Evolutionary conservation across 1,140 invertebrate species (phyloP).

Genomic region (Mamestra configurata): DNA sequence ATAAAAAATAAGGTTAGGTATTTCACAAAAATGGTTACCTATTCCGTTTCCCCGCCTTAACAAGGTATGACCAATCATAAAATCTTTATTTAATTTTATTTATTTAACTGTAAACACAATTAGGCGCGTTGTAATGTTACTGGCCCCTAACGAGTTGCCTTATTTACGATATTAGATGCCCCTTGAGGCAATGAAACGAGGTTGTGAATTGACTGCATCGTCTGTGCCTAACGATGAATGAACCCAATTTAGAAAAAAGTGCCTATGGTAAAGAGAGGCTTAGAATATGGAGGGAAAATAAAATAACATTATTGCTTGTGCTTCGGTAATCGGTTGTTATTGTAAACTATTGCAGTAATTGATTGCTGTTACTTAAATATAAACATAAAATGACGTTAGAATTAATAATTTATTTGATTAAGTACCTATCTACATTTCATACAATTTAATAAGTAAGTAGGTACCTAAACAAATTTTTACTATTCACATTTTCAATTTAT

Average conservation of each 20-base stretch:
- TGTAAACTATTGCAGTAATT: background rate
- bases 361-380: no score
- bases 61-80: conserved; percentile 33
- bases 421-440: no score
- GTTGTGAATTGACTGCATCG: conserved; percentile 29
- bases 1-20: no score
- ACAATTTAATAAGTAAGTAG: no score
- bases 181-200: conserved; percentile 45
- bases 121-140: conserved; percentile 18
- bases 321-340: background rate
- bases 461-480: no score
- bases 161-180: conserved; percentile 41
- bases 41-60: background rate
- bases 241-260: conserved; percentile 28
- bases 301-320: background rate
- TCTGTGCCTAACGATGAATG: conserved; percentile 24
- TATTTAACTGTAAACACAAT: conserved; percentile 46
- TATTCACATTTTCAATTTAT: no score
- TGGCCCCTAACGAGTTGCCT: conserved; percentile 44
- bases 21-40: background rate
- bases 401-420: no score
- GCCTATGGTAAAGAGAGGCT: background rate
- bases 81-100: conserved; percentile 40
- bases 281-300: background rate
- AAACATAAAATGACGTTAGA: no score